phyloP scores from a whole-genome alignment of 2,888 invertebrate genomes.

The Aricia artaxerxes region DNA sequence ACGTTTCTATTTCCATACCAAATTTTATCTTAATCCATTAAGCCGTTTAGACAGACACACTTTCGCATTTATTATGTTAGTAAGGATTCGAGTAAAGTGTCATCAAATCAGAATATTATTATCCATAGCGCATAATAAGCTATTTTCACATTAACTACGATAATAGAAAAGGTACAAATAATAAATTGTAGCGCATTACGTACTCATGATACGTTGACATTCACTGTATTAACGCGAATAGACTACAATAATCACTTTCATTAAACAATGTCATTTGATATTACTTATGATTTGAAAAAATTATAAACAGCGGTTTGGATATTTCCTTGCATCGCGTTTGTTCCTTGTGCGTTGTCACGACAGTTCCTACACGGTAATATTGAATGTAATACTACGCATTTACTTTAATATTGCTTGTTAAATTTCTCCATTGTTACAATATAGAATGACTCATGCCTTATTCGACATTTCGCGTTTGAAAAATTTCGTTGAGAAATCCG shows the following conservation, averaged over 20 bases:
- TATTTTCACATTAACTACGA: too few relatives aligned
- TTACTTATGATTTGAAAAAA: background rate
- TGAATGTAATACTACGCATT: background rate
- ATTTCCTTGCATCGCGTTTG: slow-evolving; percentile 14
- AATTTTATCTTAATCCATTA: too few relatives aligned
- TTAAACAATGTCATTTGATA: background rate
- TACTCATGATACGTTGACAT: background rate
- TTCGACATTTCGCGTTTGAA: background rate
- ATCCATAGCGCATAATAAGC: too few relatives aligned
- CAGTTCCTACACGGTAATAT: slow-evolving; percentile 12
- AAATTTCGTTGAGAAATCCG: background rate
- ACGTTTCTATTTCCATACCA: too few relatives aligned
- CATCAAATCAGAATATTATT: too few relatives aligned
- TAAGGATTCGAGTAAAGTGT: background rate
- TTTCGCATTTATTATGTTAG: too few relatives aligned
- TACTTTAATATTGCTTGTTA: background rate
- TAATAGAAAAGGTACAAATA: slow-evolving; percentile 1
- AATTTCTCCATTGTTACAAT: background rate
- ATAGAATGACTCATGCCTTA: background rate
- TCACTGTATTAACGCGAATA: background rate
- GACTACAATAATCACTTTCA: background rate
- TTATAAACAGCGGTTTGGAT: background rate
- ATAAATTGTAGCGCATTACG: background rate
- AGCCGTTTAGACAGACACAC: too few relatives aligned
- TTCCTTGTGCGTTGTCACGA: slow-evolving; percentile 23